Conservation (phyloP, 2,113 vertebrate genomes). For the Casuarius casuarius region DNA sequence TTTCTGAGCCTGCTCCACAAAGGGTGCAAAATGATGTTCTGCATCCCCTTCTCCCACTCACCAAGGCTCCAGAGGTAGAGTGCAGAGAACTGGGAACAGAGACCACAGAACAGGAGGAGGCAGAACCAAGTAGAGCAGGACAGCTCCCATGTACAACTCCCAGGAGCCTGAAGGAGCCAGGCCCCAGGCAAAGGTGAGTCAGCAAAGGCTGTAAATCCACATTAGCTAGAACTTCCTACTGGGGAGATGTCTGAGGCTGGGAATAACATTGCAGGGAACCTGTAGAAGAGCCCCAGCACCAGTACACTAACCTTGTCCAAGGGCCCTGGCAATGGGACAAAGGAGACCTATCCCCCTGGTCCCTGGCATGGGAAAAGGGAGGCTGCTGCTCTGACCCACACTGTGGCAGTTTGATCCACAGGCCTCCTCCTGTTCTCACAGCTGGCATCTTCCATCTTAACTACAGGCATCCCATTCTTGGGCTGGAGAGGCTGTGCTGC, state of each 20-base stretch:
- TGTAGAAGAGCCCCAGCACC: neutral
- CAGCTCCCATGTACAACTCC: neutral
- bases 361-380: neutral
- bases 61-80: fast-evolving
- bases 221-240: neutral
- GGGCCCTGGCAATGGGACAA: neutral
- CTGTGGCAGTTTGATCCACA: neutral
- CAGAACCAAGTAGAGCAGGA: neutral
- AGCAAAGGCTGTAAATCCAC: neutral
- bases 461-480: neutral
- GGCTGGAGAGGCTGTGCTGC: neutral
- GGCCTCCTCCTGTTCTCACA: neutral
- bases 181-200: neutral
- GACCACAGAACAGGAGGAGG: neutral
- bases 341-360: neutral
- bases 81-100: neutral
- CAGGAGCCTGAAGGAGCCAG: neutral
- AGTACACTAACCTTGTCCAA: neutral
- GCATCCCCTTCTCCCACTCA: neutral
- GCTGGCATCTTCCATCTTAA: neutral
- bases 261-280: neutral
- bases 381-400: neutral
- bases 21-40: neutral
- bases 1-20: neutral
- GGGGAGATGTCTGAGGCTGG: neutral